Evolutionary conservation across 1,140 invertebrate species (phyloP), one percentile per base, ranked within the genome.

Genomic region (Ruditapes philippinarum): DNA sequence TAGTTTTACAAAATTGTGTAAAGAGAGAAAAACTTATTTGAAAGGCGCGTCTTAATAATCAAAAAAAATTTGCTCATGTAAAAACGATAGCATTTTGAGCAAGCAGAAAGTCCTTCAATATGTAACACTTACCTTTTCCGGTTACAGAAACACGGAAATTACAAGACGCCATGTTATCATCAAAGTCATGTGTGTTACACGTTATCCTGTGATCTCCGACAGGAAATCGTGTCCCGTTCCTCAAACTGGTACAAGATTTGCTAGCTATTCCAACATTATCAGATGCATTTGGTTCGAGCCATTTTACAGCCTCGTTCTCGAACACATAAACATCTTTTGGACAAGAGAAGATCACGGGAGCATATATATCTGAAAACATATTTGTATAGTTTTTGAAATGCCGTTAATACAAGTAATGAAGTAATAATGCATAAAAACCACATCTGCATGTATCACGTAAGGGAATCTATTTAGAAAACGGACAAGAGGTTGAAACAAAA

Each of bases 311-410:
- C 38, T 81, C 54, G 0, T 81, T 33, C 9, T 81, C 57, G 51
- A 81, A 81, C 14, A 81, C 40, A n/a, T 42, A 65, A 11, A 81
- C 22, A 65, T 81, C 36, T 22, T 54, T 57, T 11, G 79, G 79
- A 65, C 79, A 81, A 40, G 33, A 57, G 22, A 14, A 11, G 19
- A 62, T 7, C 2, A 22, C 25, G 11, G 79, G 79, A 7, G 54
- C 31, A 17, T 38, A n/a, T 38, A 49, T 62, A 65, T 81, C 79
- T 81, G 31, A n/a, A 38, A n/a, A n/a, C n/a, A n/a, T n/a, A n/a
- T n/a, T n/a, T n/a, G n/a, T n/a, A n/a, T n/a, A n/a, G n/a, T n/a
- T n/a, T n/a, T n/a, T n/a, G n/a, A n/a, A n/a, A n/a, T n/a, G n/a
- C n/a, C n/a, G n/a, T n/a, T n/a, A n/a, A n/a, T n/a, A n/a, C n/a